A percentile compares a stretch with the other conserved stretches of the same genome.
phyloP scores from a whole-genome alignment of 1,140 invertebrate genomes.

The Drosophila ohnishii region DNA sequence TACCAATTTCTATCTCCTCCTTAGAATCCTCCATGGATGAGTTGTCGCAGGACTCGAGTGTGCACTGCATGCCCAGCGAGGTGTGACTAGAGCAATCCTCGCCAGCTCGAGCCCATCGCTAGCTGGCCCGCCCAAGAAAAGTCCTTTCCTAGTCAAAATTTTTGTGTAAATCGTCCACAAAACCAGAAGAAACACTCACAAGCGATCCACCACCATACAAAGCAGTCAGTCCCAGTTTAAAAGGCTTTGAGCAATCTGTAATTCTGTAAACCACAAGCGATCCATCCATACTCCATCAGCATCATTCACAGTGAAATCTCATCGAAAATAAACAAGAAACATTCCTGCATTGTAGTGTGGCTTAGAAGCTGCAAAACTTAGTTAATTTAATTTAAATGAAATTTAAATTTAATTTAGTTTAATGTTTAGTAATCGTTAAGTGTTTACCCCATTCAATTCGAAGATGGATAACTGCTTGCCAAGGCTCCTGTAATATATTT shows the following conservation, averaged over 20 bases:
- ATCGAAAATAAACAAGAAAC: constrained; percentile 43
- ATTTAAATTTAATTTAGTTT: constrained; percentile 82
- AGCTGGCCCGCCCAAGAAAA: constrained; percentile 51
- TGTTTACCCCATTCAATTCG: constrained; percentile 55
- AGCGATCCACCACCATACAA: constrained; percentile 32
- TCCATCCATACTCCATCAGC: constrained; percentile 15
- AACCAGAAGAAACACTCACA: constrained; percentile 26
- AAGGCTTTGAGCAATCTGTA: constrained; percentile 62
- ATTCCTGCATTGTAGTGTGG: constrained; percentile 72
- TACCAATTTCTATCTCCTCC: constrained; percentile 52
- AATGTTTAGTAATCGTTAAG: constrained; percentile 66
- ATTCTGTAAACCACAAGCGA: constrained; percentile 19
- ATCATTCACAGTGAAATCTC: constrained; percentile 40
- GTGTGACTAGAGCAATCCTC: constrained; percentile 84
- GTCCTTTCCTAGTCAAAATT: constrained; percentile 83
- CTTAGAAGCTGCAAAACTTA: constrained; percentile 59
- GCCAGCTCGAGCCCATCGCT: constrained; percentile 71
- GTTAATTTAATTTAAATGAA: constrained; percentile 82
- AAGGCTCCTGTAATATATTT: constrained; percentile 79
- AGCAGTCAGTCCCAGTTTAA: constrained; percentile 48
- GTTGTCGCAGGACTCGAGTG: constrained; percentile 90
- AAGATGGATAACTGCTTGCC: constrained; percentile 64
- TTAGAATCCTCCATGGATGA: constrained; percentile 91
- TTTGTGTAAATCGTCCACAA: constrained; percentile 54
- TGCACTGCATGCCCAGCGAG: constrained; percentile 91